phyloP scores from a whole-genome alignment of 2,113 vertebrate species.

The Nycticebus coucang region DNA sequence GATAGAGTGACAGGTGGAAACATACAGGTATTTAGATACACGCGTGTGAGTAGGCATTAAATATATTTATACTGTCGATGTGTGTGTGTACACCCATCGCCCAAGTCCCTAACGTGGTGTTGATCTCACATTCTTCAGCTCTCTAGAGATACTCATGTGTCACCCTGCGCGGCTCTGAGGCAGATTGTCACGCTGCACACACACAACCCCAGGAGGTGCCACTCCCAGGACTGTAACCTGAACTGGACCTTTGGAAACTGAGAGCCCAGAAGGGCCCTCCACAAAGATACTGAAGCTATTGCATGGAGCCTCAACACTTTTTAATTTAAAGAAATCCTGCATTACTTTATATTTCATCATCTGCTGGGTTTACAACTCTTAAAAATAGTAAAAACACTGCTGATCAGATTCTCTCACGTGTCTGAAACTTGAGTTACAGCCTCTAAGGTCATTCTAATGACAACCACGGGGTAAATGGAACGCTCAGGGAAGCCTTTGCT shows the following conservation, averaged over 20 bases:
- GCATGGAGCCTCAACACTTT: too few species aligned
- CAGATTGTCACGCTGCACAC: too few species aligned
- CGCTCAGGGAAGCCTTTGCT: not conserved
- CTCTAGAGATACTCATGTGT: not conserved
- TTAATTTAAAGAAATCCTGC: too few species aligned
- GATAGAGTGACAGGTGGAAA: too few species aligned
- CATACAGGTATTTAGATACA: not conserved
- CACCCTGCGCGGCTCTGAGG: not conserved
- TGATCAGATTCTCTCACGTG: not conserved
- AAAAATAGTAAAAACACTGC: not conserved
- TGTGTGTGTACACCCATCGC: not conserved
- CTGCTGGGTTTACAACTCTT: not conserved
- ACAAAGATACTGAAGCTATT: too few species aligned
- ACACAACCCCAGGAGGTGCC: not conserved
- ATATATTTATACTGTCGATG: too few species aligned
- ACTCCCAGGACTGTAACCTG: not conserved
- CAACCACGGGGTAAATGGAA: not conserved
- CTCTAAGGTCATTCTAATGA: not conserved
- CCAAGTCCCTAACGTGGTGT: not conserved
- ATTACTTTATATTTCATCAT: too few species aligned
- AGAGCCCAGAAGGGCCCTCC: not conserved
- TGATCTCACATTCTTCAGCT: not conserved
- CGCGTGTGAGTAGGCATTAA: not conserved
- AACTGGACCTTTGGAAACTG: not conserved
- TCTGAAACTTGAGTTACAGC: not conserved